phyloP scores from a whole-genome alignment of 1,140 invertebrate genomes.

The Himalopsyche phryganea region DNA sequence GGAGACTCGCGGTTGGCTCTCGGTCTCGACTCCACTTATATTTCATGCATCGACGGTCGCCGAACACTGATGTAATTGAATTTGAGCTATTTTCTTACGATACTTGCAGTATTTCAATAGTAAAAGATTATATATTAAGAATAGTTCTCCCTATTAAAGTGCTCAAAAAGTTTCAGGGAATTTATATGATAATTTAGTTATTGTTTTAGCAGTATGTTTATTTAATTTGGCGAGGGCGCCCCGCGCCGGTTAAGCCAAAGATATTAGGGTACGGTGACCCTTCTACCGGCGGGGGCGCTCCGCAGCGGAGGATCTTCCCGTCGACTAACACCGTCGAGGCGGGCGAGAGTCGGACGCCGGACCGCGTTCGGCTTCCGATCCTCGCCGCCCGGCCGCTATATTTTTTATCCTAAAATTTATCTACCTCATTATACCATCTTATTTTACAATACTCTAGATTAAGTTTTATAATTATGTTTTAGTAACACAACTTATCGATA shows the following conservation, averaged over 20 bases:
- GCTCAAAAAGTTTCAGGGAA: slow-evolving; percentile 34
- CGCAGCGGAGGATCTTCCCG: slow-evolving; percentile 36
- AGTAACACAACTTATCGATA: slow-evolving; percentile 40
- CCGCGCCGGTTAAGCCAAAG: slow-evolving; percentile 55
- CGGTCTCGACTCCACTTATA: slow-evolving; percentile 30
- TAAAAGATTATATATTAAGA: slow-evolving; percentile 33
- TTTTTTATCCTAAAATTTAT: slow-evolving; percentile 48
- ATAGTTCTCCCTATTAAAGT: slow-evolving; percentile 34
- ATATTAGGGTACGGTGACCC: slow-evolving; percentile 55
- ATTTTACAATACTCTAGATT: slow-evolving; percentile 36
- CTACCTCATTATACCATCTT: slow-evolving; percentile 45
- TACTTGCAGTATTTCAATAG: slow-evolving; percentile 34
- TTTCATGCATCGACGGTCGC: slow-evolving; percentile 28
- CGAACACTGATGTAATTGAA: slow-evolving; percentile 16
- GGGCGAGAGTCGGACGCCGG: slow-evolving; percentile 13
- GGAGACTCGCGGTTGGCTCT: slow-evolving; percentile 33
- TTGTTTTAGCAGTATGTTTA: slow-evolving; percentile 31
- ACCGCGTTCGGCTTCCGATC: neutral
- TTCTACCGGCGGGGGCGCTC: slow-evolving; percentile 48
- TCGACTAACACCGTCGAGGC: slow-evolving; percentile 29
- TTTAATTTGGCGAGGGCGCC: slow-evolving; percentile 17
- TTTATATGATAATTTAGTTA: slow-evolving; percentile 30
- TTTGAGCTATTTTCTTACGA: slow-evolving; percentile 28
- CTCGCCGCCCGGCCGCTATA: slow-evolving; percentile 39
- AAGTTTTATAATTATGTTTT: slow-evolving; percentile 36